Evolutionary conservation across 2,113 vertebrate species (phyloP).

Genomic region (Paradoxurus hermaphroditus): DNA sequence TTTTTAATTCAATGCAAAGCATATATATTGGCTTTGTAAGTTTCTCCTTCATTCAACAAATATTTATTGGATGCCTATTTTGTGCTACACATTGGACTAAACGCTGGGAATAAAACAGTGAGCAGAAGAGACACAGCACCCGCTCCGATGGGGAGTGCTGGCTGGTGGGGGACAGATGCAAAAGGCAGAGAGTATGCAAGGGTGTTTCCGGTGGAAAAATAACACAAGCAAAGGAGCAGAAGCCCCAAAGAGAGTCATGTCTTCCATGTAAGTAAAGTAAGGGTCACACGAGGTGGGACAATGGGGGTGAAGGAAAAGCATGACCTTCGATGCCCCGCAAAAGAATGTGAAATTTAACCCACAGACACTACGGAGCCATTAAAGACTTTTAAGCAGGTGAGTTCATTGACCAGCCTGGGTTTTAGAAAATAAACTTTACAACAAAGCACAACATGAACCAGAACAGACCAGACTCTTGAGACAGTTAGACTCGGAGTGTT

Average conservation of each 20-base stretch:
- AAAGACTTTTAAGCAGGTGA: background rate
- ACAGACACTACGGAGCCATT: background rate
- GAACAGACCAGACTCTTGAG: background rate
- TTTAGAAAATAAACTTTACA: background rate
- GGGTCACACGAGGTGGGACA: background rate
- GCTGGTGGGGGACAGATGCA: background rate
- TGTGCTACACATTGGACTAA: background rate
- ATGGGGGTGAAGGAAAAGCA: background rate
- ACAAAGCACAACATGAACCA: background rate
- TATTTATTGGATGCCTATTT: background rate
- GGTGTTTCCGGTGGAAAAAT: background rate
- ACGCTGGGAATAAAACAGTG: background rate
- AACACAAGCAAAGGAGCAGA: background rate
- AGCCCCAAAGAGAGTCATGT: background rate
- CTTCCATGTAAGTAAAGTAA: background rate
- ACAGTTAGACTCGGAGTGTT: background rate
- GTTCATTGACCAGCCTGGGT: background rate
- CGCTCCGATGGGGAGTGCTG: background rate
- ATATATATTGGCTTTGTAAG: background rate
- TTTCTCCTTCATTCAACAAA: background rate
- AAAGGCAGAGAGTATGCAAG: no score
- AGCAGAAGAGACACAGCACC: rapidly evolving
- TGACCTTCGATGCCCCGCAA: background rate
- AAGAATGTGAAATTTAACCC: background rate
- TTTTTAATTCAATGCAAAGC: background rate